Percentiles rank a stretch among this genome's conserved stretches.
Conservation (phyloP, 2,888 invertebrate species). For the Caenorhabditis sp. region DNA sequence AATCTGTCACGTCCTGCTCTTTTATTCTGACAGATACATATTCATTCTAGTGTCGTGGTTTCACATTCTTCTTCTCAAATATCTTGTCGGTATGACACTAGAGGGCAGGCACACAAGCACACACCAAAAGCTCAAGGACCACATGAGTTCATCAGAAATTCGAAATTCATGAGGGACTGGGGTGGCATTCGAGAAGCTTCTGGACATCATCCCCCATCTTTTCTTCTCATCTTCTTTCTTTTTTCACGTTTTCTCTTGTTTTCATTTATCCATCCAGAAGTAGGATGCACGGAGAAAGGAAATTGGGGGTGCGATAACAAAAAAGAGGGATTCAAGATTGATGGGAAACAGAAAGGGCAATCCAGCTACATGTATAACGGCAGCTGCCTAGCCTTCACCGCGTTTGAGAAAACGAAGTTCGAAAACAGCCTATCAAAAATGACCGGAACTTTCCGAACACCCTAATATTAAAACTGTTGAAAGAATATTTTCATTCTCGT, state of each 20-base stretch:
- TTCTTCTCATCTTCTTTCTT: conserved; percentile 26
- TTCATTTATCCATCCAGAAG: conserved; percentile 10
- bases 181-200: conserved; percentile 7
- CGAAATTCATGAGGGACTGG: conserved; percentile 36
- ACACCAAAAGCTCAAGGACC: conserved; percentile 30
- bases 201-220: conserved; percentile 35
- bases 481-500: too few relatives aligned
- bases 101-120: background rate
- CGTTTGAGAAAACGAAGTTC: too few relatives aligned
- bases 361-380: too few relatives aligned
- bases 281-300: background rate
- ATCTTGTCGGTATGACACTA: background rate
- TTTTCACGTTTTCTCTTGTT: conserved; percentile 18
- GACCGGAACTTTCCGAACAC: too few relatives aligned
- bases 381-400: too few relatives aligned
- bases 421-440: too few relatives aligned
- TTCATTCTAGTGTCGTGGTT: background rate
- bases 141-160: conserved; percentile 21
- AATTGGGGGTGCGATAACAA: background rate
- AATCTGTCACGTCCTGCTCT: too few relatives aligned
- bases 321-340: background rate
- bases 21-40: background rate
- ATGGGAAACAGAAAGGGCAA: conserved; percentile 32
- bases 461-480: too few relatives aligned
- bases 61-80: background rate